Base-by-base conservation (phyloP, 2,888 invertebrate genomes). In the Drosophila eohydei region DNA sequence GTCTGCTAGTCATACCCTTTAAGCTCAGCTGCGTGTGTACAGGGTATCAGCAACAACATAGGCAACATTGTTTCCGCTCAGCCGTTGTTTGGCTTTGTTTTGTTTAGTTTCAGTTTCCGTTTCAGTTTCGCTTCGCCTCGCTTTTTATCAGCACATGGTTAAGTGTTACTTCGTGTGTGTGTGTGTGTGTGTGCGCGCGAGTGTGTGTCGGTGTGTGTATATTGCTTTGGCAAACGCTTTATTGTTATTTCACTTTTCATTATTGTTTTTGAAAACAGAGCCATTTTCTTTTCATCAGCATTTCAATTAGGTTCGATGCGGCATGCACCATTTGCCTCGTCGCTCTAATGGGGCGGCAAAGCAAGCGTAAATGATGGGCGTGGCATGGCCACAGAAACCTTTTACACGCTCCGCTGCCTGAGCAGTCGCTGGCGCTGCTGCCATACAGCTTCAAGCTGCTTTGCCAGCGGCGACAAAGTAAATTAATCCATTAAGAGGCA, bases 201-300 rank as follows among this genome's bases (percentile, higher is more conserved):
- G 51, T 44, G 36, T 63, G 34, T 43, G 11, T 58, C 62, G 66
- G 28, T 52, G 21, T 50, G 48, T 54, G 62, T 69, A 58, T 70
- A 63, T 54, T 68, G 71, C 54, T 66, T 44, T 71, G 80, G 56
- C 65, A 83, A 86, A 67, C 84, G 74, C 78, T 85, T 86, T 81
- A 80, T 73, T 80, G 81, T 79, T 76, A 70, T 87, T 83, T 82
- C 87, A 77, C 68, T 87, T 84, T 86, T 78, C 79, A 88, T 89
- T 87, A 88, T 88, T 86, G 85, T 86, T 86, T 82, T 88, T 80
- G 64, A 77, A 87, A 87, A 79, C 54, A 56, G 66, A 87, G 72
- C 70, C 77, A 84, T 84, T 82, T 87, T 79, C 78, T 73, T 88
- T 88, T 87, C 87, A 88, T 83, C 82, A 79, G 82, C 82, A 83